Conservation (phyloP, 2,797 vertebrate species). For the Cryptoblepharus egeriae region DNA sequence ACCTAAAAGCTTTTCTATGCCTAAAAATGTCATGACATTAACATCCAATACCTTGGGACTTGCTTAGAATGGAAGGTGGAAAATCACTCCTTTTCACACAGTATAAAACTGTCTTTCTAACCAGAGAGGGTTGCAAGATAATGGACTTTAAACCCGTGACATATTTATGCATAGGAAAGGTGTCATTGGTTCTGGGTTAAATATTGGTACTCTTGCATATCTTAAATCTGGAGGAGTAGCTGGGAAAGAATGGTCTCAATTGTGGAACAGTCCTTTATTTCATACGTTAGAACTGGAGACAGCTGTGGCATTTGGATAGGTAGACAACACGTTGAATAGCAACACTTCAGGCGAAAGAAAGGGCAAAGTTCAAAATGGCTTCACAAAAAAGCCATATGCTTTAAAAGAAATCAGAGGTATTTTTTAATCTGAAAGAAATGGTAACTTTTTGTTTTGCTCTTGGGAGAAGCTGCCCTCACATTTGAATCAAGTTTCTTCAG, state of each 20-base stretch:
- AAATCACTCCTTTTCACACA: constrained; percentile 56
- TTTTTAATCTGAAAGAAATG: constrained; percentile 11
- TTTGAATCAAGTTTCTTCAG: not conserved
- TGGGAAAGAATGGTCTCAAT: not conserved
- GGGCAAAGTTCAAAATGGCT: not conserved
- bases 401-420: constrained; percentile 3
- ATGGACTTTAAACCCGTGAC: constrained; percentile 43
- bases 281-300: not conserved
- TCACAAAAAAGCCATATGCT: not conserved
- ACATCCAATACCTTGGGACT: constrained; percentile 63
- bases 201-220: not conserved
- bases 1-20: constrained; percentile 65
- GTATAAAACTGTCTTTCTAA: constrained; percentile 52
- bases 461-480: not conserved
- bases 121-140: constrained; percentile 42
- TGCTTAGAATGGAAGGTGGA: constrained; percentile 61
- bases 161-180: constrained; percentile 51
- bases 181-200: constrained; percentile 22
- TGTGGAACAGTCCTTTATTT: constrained; percentile 2
- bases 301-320: not conserved
- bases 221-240: not conserved
- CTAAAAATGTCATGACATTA: constrained; percentile 73
- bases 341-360: not conserved
- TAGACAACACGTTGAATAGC: not conserved
- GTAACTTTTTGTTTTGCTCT: not conserved